Base-by-base conservation (phyloP, 2,113 vertebrate species). In the Oophaga pumilio region DNA sequence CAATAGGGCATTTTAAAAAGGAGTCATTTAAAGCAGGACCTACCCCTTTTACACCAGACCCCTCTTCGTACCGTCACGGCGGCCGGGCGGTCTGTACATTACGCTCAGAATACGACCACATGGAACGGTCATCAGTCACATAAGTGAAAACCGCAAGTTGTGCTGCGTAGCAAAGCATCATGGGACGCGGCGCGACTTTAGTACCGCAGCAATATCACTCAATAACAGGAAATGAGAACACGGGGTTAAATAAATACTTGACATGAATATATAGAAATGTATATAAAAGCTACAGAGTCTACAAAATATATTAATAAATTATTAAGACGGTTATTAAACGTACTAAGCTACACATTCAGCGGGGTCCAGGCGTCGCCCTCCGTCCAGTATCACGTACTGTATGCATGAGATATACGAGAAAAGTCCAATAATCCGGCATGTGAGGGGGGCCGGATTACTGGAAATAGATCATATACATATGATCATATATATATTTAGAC, bases 171-270 rank as follows among this genome's bases (percentile, higher is more conserved):
- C 33, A 74, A 74, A 74, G 43, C 26, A 74, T 74, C 18, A 50
- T 74, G 71, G 71, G 71, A 74, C 12, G n/a, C 2, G 69, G 8
- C 69, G 13, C 7, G 15, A 1, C 14, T 2, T 73, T 6, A 43
- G 69, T 73, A 74, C 43, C 9, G 14, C 43, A 22, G 11, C 3
- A 10, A 68, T 68, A 26, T 8, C 64, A 12, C n/a, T n/a, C 8
- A 9, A n/a, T 64, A 8, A 1, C 33, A 49, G 22, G 13, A 56
- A 78, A 79, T 28, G 15, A 79, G n/a, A 79, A 0, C 24, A 2
- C 7, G 2, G 8, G n/a, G 53, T 33, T 82, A 64, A 82, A 82
- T 82, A 82, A 82, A 82, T 68, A 82, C 49, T 66, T 66, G 66
- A 82, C 49, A 82, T 66, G 50, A 68, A 49, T 24, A 52, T 53